Evolutionary conservation across 2,113 vertebrate genomes (phyloP), one percentile per base, ranked within the genome.

Genomic region (Tachysurus vachellii): DNA sequence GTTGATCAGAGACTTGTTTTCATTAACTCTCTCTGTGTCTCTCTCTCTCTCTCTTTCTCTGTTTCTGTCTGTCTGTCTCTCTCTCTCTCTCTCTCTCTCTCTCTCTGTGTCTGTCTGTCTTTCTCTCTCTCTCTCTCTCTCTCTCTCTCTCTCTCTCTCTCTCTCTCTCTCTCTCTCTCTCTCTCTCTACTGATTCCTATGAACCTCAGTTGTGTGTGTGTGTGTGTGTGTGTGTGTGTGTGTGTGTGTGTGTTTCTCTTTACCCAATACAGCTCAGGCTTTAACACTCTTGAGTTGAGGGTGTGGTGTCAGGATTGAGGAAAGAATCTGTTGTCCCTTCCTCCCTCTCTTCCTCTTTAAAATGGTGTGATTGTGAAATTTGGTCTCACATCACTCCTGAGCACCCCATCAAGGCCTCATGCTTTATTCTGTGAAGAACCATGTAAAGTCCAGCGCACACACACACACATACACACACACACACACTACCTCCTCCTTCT

Each of bases 301-400:
- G 92, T 80, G 77, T 80, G 91, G 93, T 82, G 93, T 91, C 88
- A 87, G 64, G 26, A 89, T 11, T 31, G 47, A 82, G 61, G 36
- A 56, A 70, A 54, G 5, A 19, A 11, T n/a, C 12, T 54, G 10
- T 21, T 19, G 10, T 62, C 28, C 36, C 71, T 13, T 16, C 57
- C 61, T 77, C 81, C 28, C 50, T 17, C 70, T 47, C 62, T 80
- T 80, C 56, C 66, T 4, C 71, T 85, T 26, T 26, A 76, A 64
- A n/a, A 57, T 85, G 87, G 59, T 88, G n/a, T 73, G 83, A 87
- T 93, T 92, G 85, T 83, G 89, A 92, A 92, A 92, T 80, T 13
- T 36, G 10, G 62, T 88, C 73, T 85, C 90, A 88, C 84, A 42
- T 26, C 0, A 3, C 5, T 92, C 87, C 91, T 92, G 85, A 79